Evolutionary conservation across 2,888 invertebrate species (phyloP).

Genomic region (Tridacna crocea): DNA sequence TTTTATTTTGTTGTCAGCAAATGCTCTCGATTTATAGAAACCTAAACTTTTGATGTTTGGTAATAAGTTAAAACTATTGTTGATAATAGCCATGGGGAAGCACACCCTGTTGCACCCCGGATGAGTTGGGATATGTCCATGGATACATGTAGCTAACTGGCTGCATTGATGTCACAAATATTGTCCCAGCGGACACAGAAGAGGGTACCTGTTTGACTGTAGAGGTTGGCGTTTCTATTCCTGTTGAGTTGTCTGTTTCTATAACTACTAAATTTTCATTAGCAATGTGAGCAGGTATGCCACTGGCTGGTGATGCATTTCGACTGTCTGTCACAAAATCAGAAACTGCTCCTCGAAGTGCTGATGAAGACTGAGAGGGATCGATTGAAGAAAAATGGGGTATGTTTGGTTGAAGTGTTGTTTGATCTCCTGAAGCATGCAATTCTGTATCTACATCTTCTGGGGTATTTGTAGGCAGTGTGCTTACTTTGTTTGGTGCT

Average conservation of each 20-base stretch:
- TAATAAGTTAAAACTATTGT: not conserved
- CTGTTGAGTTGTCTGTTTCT: not conserved
- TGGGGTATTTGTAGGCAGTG: not conserved
- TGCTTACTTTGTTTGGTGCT: not conserved
- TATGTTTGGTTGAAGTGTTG: conserved; percentile 42
- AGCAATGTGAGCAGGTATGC: conserved; percentile 14
- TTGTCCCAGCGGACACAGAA: not conserved
- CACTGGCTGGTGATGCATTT: not conserved
- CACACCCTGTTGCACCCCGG: conserved; percentile 22
- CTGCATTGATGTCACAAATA: conserved; percentile 26
- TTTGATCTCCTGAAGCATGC: not conserved
- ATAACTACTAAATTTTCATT: conserved; percentile 15
- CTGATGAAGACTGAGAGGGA: conserved; percentile 35
- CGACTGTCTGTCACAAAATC: conserved; percentile 31
- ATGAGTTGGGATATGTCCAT: conserved; percentile 58
- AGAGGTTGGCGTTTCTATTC: not conserved
- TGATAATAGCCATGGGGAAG: conserved; percentile 20
- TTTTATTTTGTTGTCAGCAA: too few relatives aligned
- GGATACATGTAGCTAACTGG: conserved; percentile 53
- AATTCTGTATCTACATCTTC: not conserved
- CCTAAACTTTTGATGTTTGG: too few relatives aligned
- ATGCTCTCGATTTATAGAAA: too few relatives aligned
- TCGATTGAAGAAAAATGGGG: conserved; percentile 50
- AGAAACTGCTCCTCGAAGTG: conserved; percentile 30
- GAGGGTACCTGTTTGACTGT: not conserved